Evolutionary conservation across 2,113 vertebrate genomes (phyloP).

Genomic region (Porphyrio hochstetteri): DNA sequence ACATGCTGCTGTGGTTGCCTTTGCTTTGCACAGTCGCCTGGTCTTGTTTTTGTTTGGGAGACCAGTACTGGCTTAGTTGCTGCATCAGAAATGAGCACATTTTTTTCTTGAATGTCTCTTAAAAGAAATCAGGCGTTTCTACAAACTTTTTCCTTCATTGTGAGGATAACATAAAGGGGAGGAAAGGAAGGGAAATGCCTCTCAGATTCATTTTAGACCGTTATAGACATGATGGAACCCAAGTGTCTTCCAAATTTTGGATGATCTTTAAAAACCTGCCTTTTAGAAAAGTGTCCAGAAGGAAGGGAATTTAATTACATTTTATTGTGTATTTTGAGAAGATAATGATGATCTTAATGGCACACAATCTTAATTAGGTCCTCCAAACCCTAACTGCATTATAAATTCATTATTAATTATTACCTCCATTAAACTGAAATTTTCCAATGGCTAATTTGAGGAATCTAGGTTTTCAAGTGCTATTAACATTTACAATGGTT

Average conservation of each 20-base stretch:
- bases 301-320: not conserved
- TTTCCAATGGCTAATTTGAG: not conserved
- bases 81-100: not conserved
- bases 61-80: not conserved
- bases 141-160: not conserved
- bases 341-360: not conserved
- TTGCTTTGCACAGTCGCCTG: not conserved
- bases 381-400: not conserved
- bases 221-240: not conserved
- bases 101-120: not conserved
- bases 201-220: not conserved
- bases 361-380: not conserved
- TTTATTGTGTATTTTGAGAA: constrained; percentile 38
- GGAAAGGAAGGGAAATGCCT: not conserved
- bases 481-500: not conserved
- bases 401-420: constrained; percentile 27
- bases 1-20: not conserved
- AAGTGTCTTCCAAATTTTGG: constrained; percentile 1
- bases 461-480: not conserved
- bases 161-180: not conserved
- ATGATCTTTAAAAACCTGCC: not conserved
- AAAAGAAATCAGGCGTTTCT: not conserved
- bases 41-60: not conserved
- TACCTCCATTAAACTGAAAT: constrained; percentile 1
- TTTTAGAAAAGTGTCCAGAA: not conserved